Base-by-base conservation (phyloP, 2,888 invertebrate genomes). In the Hymenopus coronatus region DNA sequence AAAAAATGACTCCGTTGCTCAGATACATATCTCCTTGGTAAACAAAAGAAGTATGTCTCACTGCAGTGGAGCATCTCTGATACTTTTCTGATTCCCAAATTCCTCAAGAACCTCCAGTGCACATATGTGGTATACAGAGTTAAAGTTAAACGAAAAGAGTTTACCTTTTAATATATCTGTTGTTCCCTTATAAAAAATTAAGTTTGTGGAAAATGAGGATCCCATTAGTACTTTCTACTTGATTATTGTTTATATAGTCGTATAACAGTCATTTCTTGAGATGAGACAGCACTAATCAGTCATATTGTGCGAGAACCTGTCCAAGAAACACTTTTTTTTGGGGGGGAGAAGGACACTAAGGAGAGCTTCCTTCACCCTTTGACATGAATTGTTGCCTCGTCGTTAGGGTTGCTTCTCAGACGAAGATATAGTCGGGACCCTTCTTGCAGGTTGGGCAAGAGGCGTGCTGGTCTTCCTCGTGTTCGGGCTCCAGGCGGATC, bases 401-500 rank as follows among this genome's bases (percentile, higher is more conserved):
- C 14, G 70, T 7, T 14, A n/a, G 14, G 27, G 4, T 30, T 20
- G 9, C 46, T 54, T 14, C 83, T 92, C 91, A 93, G 84, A 93
- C 92, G 90, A 93, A 93, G 90, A 93, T 93, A 91, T 93, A 93
- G 88, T 92, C 92, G 28, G 92, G 91, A 9, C 91, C 91, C 33
- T 91, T 91, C 83, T 92, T 91, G 91, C 93, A 93, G n/a, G 92
- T 92, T 90, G 93, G 92, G 8, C 92, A 91, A 40, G 87, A 33
- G 14, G 87, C 88, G 25, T 88, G 88, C 82, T 87, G 87, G 27
- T 28, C 46, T 28, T 81, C 15, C 4, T 82, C 87, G n/a, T 82
- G 28, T 20, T 89, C 88, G 20, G 89, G 87, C 54, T 92, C 92
- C 85, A 92, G 91, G 91, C 97, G 95, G 85, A 97, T 93, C 98